phyloP scores from a whole-genome alignment of 1,140 invertebrate genomes.

The Dendroctonus ponderosae region DNA sequence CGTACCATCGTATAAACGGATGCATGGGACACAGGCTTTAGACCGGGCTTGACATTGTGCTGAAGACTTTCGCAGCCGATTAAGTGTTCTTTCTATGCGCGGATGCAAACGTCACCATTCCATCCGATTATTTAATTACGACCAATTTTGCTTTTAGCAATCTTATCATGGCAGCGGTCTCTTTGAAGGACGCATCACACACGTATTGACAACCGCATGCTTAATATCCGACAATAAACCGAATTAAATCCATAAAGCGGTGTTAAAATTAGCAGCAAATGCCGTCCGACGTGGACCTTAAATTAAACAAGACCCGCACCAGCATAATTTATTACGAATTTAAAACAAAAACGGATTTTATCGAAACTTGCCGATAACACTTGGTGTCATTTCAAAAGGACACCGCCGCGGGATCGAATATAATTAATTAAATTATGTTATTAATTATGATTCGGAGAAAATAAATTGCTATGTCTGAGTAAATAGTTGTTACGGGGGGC shows the following conservation, averaged over 20 bases:
- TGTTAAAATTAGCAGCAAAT: neutral
- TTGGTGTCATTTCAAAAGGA: constrained; percentile 14
- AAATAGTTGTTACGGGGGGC: constrained; percentile 1
- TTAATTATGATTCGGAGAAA: constrained; percentile 17
- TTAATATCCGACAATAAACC: neutral
- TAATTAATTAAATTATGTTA: constrained; percentile 21
- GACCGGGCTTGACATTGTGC: too few species aligned
- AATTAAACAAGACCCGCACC: neutral
- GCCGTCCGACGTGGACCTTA: neutral
- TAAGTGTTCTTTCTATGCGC: too few species aligned
- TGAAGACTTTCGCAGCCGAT: too few species aligned
- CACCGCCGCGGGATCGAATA: constrained; percentile 15
- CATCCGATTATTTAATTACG: neutral
- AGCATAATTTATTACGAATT: constrained; percentile 1
- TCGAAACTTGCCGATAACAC: constrained; percentile 12
- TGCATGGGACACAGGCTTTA: too few species aligned
- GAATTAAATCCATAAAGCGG: neutral
- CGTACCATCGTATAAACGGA: too few species aligned
- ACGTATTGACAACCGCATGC: too few species aligned
- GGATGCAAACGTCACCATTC: too few species aligned
- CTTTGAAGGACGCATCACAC: too few species aligned
- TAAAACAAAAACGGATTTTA: constrained; percentile 17
- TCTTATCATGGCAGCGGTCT: neutral
- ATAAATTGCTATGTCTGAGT: constrained; percentile 2
- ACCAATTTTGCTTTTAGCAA: neutral